Conservation (phyloP, 2,113 vertebrate genomes). For the Abramis brama region DNA sequence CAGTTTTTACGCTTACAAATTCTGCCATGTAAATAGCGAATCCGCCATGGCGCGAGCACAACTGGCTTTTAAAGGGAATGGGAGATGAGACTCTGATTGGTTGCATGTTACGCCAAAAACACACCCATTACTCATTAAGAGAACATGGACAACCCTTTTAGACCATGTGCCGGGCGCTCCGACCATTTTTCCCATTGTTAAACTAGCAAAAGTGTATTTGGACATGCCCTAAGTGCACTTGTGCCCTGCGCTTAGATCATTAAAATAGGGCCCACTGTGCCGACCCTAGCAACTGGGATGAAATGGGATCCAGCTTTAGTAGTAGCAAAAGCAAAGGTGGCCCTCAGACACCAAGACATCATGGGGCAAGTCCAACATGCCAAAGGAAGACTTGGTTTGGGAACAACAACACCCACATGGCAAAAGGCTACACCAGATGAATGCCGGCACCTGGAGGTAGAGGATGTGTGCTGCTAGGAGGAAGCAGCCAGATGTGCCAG, state of each 20-base stretch:
- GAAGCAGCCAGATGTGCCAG: slow-evolving; percentile 37
- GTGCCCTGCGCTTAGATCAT: too few relatives aligned
- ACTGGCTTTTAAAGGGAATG: too few relatives aligned
- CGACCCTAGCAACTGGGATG: background rate
- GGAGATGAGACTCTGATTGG: too few relatives aligned
- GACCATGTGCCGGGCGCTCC: rapidly evolving
- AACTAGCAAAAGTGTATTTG: too few relatives aligned
- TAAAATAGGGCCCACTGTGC: background rate
- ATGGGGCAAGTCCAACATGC: background rate
- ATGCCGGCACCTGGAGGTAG: background rate
- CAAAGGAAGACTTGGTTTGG: background rate
- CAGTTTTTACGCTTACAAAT: too few relatives aligned
- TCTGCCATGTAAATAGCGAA: too few relatives aligned
- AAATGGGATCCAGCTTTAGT: background rate
- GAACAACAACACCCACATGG: background rate
- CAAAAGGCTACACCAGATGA: background rate
- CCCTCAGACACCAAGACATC: background rate
- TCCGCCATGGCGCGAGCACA: too few relatives aligned
- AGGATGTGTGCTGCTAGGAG: slow-evolving; percentile 26
- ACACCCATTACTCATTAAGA: too few relatives aligned
- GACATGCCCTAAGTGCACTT: too few relatives aligned
- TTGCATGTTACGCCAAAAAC: too few relatives aligned
- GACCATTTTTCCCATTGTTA: too few relatives aligned
- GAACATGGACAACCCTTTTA: too few relatives aligned
- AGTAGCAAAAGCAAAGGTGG: background rate